Evolutionary conservation across 1,140 invertebrate species (phyloP), one percentile per base, ranked within the genome.

Genomic region (Ericerus pela): DNA sequence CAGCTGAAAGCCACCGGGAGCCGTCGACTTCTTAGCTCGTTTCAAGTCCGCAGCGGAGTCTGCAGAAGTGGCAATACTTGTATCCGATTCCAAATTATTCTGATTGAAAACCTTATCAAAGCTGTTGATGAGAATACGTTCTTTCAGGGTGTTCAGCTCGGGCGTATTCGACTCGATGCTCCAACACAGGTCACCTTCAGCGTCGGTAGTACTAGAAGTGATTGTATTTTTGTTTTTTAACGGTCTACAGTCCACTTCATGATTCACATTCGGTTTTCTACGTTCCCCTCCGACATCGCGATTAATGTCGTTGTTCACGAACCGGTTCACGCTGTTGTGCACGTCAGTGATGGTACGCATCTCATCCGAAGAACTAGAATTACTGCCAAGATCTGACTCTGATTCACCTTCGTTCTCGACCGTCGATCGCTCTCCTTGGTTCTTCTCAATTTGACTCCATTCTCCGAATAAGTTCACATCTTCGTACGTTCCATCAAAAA

Each of bases 281-380:
- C 26, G 22, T 24, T 47, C 20, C 2, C 20, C 41, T 10, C 20
- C 16, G 11, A 41, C 37, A 22, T 47, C 41, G 10, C 41, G 22
- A 5, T 6, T 16, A 18, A 47, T 47, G 14, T 47, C 41, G 41
- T 47, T 47, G 18, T 47, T 47, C 2, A 47, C 41, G 41, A 47
- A 47, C 3, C 41, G 41, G 26, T 47, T 47, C 4, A 22, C 41
- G 18, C 41, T 47, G 41, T 47, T 47, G 41, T 47, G 41, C 4
- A 47, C 26, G 16, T 47, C 41, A 10, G 16, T 24, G 4, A 47
- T 22, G n/a, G n/a, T n/a, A 8, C 18, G 3, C 2, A 47, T 18
- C 41, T 47, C 41, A 24, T 47, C 41, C 41, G 41, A 47, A 24
- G 41, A 47, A 47, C 41, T 47, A 24, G 41, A 47, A 16, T 47